Evolutionary conservation across 2,113 vertebrate genomes (phyloP).

Genomic region (Prunella himalayana): DNA sequence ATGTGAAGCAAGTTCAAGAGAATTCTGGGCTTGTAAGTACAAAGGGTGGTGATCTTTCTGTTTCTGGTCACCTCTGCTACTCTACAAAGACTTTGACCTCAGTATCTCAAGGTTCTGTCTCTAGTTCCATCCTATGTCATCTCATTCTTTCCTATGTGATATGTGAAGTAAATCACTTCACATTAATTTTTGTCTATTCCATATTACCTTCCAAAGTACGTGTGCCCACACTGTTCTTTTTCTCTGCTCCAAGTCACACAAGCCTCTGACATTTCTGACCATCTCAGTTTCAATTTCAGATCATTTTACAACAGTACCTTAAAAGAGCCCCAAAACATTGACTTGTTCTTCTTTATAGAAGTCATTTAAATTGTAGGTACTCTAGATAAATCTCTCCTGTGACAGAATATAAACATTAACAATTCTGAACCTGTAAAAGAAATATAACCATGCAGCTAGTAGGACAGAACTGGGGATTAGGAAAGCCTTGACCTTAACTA

Average conservation of each 20-base stretch:
- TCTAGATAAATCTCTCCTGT: neutral
- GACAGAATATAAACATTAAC: neutral
- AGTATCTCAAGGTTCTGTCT: neutral
- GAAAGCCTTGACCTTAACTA: neutral
- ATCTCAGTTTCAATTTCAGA: neutral
- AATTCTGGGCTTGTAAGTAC: neutral
- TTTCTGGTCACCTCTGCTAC: neutral
- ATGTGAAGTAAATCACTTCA: neutral
- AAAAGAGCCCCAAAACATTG: neutral
- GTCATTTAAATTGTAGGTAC: neutral
- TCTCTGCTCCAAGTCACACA: neutral
- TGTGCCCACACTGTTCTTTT: neutral
- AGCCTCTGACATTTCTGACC: neutral
- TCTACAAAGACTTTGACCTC: neutral
- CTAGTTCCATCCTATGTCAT: neutral
- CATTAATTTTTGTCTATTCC: neutral
- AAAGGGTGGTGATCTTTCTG: neutral
- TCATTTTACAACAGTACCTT: neutral
- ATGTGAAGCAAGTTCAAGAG: neutral
- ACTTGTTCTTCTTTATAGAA: neutral
- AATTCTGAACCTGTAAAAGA: neutral
- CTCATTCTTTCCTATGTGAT: neutral
- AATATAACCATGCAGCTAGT: neutral
- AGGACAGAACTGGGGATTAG: neutral
- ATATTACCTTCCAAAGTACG: rapidly evolving